phyloP scores from a whole-genome alignment of 2,888 invertebrate species.

The Drosophila prostipennis region DNA sequence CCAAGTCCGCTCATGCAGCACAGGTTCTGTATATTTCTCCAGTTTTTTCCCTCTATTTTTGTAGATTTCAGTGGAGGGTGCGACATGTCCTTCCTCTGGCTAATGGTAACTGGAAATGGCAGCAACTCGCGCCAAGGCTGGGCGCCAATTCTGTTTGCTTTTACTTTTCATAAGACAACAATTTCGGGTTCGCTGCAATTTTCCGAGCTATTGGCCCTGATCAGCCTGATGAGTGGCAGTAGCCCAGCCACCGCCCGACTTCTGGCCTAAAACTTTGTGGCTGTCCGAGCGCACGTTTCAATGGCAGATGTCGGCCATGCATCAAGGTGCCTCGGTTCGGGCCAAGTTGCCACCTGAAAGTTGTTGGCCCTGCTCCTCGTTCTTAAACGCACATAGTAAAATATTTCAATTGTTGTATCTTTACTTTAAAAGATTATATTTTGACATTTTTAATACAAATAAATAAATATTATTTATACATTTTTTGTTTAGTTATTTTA shows the following conservation, averaged over 20 bases:
- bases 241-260: constrained; percentile 39
- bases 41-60: constrained; percentile 4
- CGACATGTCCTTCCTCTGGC: constrained; percentile 54
- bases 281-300: constrained; percentile 40
- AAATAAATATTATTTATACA: no score
- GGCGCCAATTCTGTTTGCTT: constrained; percentile 39
- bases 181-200: constrained; percentile 62
- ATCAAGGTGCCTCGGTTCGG: constrained; percentile 11
- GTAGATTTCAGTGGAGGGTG: constrained; percentile 1
- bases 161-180: constrained; percentile 62
- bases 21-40: constrained; percentile 29
- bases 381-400: constrained; percentile 4
- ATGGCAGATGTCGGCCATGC: constrained; percentile 40
- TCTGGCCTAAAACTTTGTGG: constrained; percentile 55
- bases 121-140: constrained; percentile 48
- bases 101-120: constrained; percentile 77
- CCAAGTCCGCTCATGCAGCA: constrained; percentile 75
- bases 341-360: constrained; percentile 14
- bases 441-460: no score
- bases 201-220: constrained; percentile 71
- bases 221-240: constrained; percentile 66
- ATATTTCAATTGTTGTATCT: neutral
- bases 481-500: no score
- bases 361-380: neutral
- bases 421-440: no score